These are phyloP conservation scores for Cremastinae sp. DNA, from an alignment of 2,888 invertebrate species.

Conservation along the genomic window DNA sequence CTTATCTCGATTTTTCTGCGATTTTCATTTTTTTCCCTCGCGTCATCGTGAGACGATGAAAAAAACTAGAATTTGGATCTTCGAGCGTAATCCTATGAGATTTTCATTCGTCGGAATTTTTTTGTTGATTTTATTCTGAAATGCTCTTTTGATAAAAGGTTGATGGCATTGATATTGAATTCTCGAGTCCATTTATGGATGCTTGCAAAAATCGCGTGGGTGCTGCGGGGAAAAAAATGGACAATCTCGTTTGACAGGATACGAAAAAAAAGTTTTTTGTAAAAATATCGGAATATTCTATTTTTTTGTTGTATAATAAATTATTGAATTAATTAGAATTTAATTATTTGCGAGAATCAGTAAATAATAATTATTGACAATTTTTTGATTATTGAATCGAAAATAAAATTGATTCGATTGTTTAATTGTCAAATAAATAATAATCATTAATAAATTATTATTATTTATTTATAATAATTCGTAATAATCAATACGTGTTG, in stretches of 20 bases:
- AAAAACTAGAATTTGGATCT: not conserved
- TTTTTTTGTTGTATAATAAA: no score
- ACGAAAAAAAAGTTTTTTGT: not conserved
- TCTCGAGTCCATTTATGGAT: constrained; percentile 56
- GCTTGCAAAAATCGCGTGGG: constrained; percentile 59
- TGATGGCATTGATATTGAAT: constrained; percentile 59
- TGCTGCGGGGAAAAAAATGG: constrained; percentile 37
- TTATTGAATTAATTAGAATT: no score
- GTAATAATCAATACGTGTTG: no score
- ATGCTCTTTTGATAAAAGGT: constrained; percentile 7
- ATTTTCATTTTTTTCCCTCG: not conserved
- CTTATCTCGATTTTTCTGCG: not conserved
- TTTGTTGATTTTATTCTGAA: not conserved
- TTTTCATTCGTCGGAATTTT: not conserved
- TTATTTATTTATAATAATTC: no score
- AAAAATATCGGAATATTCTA: no score
- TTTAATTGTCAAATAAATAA: no score
- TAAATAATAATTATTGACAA: no score
- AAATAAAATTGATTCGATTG: no score
- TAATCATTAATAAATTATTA: no score
- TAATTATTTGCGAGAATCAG: no score
- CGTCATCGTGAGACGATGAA: not conserved
- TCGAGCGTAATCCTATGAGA: not conserved
- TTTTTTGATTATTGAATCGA: no score
- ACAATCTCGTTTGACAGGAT: constrained; percentile 16